These are phyloP conservation scores for Campopleginae sp. DNA, from an alignment of 2,888 invertebrate species.

Conservation along the genomic window DNA sequence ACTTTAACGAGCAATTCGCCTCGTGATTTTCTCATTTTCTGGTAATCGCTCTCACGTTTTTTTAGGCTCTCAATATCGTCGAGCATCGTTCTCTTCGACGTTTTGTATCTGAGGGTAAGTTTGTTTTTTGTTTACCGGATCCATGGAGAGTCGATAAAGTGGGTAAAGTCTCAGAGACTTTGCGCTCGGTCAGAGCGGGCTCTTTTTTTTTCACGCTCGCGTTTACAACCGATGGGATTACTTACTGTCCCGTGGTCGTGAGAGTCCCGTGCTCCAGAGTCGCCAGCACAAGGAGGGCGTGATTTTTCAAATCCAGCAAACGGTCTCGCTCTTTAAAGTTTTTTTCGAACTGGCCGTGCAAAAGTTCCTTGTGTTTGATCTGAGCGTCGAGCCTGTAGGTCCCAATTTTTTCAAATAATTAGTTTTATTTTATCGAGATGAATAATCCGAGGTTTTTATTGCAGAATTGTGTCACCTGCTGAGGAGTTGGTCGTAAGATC, in stretches of 20 bases:
- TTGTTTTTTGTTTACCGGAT: neutral
- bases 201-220: neutral
- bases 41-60: slow-evolving; percentile 83
- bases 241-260: slow-evolving; percentile 77
- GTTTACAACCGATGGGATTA: neutral
- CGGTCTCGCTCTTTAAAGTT: slow-evolving; percentile 85
- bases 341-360: slow-evolving; percentile 84
- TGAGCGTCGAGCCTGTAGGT: slow-evolving; percentile 85
- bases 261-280: slow-evolving; percentile 84
- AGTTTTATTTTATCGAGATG: neutral
- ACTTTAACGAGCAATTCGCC: slow-evolving; percentile 86
- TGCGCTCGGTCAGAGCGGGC: neutral
- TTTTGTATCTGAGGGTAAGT: slow-evolving; percentile 83
- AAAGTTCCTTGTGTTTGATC: slow-evolving; percentile 84
- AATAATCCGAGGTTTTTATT: neutral
- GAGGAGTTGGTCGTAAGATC: slow-evolving; percentile 83
- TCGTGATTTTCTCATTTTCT: slow-evolving; percentile 84
- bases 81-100: slow-evolving; percentile 84
- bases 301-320: slow-evolving; percentile 85
- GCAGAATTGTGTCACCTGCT: slow-evolving; percentile 80
- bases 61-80: slow-evolving; percentile 84
- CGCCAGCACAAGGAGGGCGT: slow-evolving; percentile 85
- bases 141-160: neutral
- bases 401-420: neutral
- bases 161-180: neutral